Base-by-base conservation (phyloP, 2,113 vertebrate genomes). In the Apodemus speciosus region DNA sequence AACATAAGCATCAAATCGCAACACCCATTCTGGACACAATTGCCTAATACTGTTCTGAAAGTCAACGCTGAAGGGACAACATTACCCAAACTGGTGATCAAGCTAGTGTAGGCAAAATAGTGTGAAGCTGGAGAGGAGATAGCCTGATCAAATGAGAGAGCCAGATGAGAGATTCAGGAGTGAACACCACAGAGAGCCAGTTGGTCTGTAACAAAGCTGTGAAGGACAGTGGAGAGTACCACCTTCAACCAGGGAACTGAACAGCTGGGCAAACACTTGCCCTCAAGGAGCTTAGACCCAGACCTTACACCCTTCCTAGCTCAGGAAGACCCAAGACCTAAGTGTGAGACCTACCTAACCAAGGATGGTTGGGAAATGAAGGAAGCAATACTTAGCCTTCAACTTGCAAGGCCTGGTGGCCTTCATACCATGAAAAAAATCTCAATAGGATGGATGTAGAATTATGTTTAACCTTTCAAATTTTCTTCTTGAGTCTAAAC, bases 321-420 rank as follows among this genome's bases (percentile, higher is more conserved):
- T 30, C 68, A 27, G 21, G 43, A 13, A 53, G 40, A 38, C 35
- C 30, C 25, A 1, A 58, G 51, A 32, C 14, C 20, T n/a, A 32
- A 38, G 6, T 1, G 18, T 49, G 60, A 53, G 49, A 21, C 23
- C 15, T 40, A 8, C 18, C 11, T n/a, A n/a, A n/a, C n/a, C 9
- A 8, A 2, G 9, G 6, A 30, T 13, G 1, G 25, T 18, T 5
- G 9, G 15, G 38, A 27, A 5, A 9, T 8, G 6, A 4, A 18
- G 25, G 25, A 62, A 30, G 23, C 11, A 20, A 9, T 5, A 43
- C 3, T 30, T 11, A 3, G 6, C 11, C 53, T 14, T 56, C 25
- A 6, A 6, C 5, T 0, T 10, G n/a, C 14, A 13, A 51, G 30
- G 58, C 0, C 16, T 18, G 0, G 7, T 10, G 72, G 46, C 16